Percentiles rank a stretch among this genome's conserved stretches.
phyloP scores from a whole-genome alignment of 2,888 invertebrate species.

The Phortica okadai region DNA sequence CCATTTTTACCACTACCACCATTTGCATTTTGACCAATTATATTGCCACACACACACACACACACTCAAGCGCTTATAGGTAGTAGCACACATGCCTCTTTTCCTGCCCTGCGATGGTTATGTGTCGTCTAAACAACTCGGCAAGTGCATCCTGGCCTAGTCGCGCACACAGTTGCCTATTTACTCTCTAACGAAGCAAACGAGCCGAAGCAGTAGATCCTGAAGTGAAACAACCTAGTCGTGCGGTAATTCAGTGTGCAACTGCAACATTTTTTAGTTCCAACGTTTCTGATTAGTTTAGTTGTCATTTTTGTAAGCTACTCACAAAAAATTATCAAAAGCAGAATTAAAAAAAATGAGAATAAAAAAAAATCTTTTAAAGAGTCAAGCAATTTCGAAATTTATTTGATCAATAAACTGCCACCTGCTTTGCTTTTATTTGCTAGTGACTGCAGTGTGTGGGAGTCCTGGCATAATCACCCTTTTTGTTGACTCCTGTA shows the following conservation, averaged over 20 bases:
- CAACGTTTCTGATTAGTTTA: too few species aligned
- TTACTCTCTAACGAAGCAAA: constrained; percentile 60
- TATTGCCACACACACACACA: constrained; percentile 38
- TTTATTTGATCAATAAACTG: constrained; percentile 70
- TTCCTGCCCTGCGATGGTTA: constrained; percentile 20
- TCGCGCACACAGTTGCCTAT: constrained; percentile 58
- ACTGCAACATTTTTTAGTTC: not conserved
- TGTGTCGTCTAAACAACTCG: not conserved
- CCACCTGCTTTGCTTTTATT: constrained; percentile 41
- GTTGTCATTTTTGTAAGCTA: constrained; percentile 1
- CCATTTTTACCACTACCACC: constrained; percentile 20
- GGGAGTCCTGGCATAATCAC: constrained; percentile 39
- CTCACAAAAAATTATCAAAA: constrained; percentile 37
- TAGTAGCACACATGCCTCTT: not conserved
- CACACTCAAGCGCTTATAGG: constrained; percentile 19
- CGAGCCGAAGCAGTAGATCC: constrained; percentile 33
- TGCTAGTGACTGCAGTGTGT: constrained; percentile 64
- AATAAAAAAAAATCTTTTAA: constrained; percentile 20
- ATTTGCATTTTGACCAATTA: constrained; percentile 22
- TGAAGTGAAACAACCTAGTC: not conserved
- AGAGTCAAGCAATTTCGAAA: constrained; percentile 24
- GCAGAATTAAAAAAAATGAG: constrained; percentile 32
- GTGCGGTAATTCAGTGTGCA: not conserved
- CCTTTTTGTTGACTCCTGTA: not conserved
- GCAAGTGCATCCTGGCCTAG: constrained; percentile 34